phyloP scores from a whole-genome alignment of 2,113 vertebrate genomes.

The Rhagologus leucostigma region DNA sequence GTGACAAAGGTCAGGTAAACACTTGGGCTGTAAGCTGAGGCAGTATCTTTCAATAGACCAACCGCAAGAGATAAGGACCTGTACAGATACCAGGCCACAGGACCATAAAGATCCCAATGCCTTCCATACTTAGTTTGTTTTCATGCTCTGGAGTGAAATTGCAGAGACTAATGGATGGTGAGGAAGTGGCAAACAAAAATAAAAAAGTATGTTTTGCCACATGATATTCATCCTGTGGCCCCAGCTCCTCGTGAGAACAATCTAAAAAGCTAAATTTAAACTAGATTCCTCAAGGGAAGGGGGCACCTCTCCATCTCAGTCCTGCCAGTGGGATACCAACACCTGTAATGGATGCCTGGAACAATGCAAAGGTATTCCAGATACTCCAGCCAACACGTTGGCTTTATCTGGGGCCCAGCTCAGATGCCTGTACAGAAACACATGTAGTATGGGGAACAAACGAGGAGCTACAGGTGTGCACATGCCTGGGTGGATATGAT shows the following conservation, averaged over 20 bases:
- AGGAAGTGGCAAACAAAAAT: neutral
- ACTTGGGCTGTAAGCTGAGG: neutral
- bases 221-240: neutral
- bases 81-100: neutral
- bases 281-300: neutral
- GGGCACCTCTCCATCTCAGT: neutral
- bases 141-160: neutral
- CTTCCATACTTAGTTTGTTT: neutral
- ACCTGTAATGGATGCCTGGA: neutral
- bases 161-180: neutral
- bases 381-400: neutral
- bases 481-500: neutral
- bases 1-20: constrained; percentile 9
- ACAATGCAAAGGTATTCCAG: neutral
- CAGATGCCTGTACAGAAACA: neutral
- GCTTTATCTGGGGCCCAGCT: neutral
- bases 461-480: neutral
- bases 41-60: neutral
- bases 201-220: neutral
- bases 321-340: neutral
- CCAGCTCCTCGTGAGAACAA: neutral
- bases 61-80: neutral
- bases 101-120: neutral
- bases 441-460: neutral
- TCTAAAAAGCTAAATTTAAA: neutral